These are phyloP conservation scores for Phodopus roborovskii DNA, from an alignment of 2,113 vertebrate genomes.

Conservation along the genomic window DNA sequence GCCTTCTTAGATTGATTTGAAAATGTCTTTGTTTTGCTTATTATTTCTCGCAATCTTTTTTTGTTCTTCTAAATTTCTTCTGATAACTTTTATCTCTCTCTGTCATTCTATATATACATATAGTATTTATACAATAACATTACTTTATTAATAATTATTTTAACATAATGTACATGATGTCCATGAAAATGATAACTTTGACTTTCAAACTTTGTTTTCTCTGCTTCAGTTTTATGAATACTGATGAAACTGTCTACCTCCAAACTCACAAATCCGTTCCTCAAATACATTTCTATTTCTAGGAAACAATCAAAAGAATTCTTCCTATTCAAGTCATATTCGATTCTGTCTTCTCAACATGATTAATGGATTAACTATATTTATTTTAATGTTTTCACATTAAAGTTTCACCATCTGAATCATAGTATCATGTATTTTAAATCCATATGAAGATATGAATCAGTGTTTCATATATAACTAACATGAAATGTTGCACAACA, in stretches of 20 bases:
- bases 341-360: not conserved
- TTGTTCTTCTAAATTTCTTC: not conserved
- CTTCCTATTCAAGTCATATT: not conserved
- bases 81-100: too few relatives aligned
- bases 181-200: not conserved
- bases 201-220: not conserved
- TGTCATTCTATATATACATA: not conserved
- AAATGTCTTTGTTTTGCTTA: not conserved
- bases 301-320: not conserved
- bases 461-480: not conserved
- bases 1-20: not conserved
- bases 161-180: not conserved
- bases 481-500: not conserved
- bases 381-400: not conserved
- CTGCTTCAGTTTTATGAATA: not conserved
- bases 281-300: not conserved
- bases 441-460: not conserved
- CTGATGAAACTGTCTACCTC: not conserved
- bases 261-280: not conserved
- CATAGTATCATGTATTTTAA: conserved; percentile 7
- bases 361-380: not conserved
- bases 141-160: not conserved
- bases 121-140: not conserved
- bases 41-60: not conserved
- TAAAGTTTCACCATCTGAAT: not conserved